Evolutionary conservation across 2,797 vertebrate species (phyloP).

Genomic region (Hoplostethus mediterraneus): DNA sequence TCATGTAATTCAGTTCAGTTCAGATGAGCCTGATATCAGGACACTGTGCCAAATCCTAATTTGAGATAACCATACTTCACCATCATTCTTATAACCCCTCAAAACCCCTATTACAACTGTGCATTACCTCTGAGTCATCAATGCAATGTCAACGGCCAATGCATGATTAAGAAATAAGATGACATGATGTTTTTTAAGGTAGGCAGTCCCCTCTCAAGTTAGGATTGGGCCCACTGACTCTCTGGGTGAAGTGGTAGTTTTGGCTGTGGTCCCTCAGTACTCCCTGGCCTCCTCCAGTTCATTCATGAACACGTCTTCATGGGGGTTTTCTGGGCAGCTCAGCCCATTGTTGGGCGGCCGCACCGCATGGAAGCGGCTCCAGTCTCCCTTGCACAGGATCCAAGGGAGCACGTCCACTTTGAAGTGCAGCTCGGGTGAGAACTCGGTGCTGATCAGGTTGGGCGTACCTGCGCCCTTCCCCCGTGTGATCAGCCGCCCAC

Average conservation of each 20-base stretch:
- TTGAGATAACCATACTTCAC: slow-evolving; percentile 52
- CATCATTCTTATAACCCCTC: slow-evolving; percentile 29
- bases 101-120: slow-evolving; percentile 39
- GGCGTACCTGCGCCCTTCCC: slow-evolving; percentile 92
- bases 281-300: slow-evolving; percentile 94
- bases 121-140: slow-evolving; percentile 38
- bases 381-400: slow-evolving; percentile 96
- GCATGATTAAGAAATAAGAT: slow-evolving; percentile 47
- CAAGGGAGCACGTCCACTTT: slow-evolving; percentile 94
- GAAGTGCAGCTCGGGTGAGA: slow-evolving; percentile 95
- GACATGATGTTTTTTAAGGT: slow-evolving; percentile 33
- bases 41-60: slow-evolving; percentile 64
- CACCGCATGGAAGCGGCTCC: slow-evolving; percentile 92
- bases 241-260: slow-evolving; percentile 59
- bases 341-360: slow-evolving; percentile 92
- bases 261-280: slow-evolving; percentile 84
- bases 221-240: slow-evolving; percentile 59
- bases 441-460: slow-evolving; percentile 92
- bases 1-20: slow-evolving; percentile 50
- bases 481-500: slow-evolving; percentile 88
- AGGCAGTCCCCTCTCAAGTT: slow-evolving; percentile 56
- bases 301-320: slow-evolving; percentile 90
- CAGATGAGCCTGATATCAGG: slow-evolving; percentile 50
- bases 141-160: slow-evolving; percentile 27
- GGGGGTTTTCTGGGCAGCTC: slow-evolving; percentile 88